Percentiles rank a stretch among this genome's conserved stretches.
These are phyloP conservation scores for Propsilocerus akamusi DNA, from an alignment of 1,140 invertebrate genomes.

Conservation along the genomic window DNA sequence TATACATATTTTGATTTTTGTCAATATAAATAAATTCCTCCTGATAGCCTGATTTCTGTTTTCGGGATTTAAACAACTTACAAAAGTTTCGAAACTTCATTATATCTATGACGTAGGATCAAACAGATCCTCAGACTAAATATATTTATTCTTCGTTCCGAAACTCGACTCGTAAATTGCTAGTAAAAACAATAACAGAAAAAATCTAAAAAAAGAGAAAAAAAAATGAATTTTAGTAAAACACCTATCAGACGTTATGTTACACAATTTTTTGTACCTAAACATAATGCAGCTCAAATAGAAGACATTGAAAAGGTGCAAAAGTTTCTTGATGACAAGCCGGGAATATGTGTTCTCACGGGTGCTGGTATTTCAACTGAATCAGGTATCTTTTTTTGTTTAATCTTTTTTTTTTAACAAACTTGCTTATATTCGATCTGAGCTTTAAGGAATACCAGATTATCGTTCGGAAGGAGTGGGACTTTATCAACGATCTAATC, in stretches of 20 bases:
- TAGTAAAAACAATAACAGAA: too few species aligned
- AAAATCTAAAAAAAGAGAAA: too few species aligned
- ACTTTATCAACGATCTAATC: constrained; percentile 65
- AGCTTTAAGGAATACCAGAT: constrained; percentile 64
- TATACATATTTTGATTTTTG: too few species aligned
- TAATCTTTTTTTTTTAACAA: neutral
- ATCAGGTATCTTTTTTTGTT: constrained; percentile 31
- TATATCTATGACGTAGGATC: too few species aligned
- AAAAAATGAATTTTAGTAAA: too few species aligned
- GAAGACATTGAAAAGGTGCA: constrained; percentile 40
- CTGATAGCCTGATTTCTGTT: too few species aligned
- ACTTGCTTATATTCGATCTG: neutral
- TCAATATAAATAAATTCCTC: too few species aligned
- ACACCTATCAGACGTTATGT: neutral
- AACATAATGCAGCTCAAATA: constrained; percentile 38
- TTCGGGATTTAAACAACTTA: too few species aligned
- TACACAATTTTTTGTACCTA: constrained; percentile 38
- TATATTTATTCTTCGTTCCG: too few species aligned
- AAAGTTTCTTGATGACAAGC: constrained; percentile 38
- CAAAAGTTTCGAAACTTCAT: too few species aligned
- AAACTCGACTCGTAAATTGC: too few species aligned
- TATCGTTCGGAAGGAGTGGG: constrained; percentile 88
- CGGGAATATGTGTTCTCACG: constrained; percentile 56
- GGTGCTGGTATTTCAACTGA: constrained; percentile 94
- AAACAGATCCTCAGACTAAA: too few species aligned